phyloP scores from a whole-genome alignment of 2,888 invertebrate species.

The Charanyca ferruginea region DNA sequence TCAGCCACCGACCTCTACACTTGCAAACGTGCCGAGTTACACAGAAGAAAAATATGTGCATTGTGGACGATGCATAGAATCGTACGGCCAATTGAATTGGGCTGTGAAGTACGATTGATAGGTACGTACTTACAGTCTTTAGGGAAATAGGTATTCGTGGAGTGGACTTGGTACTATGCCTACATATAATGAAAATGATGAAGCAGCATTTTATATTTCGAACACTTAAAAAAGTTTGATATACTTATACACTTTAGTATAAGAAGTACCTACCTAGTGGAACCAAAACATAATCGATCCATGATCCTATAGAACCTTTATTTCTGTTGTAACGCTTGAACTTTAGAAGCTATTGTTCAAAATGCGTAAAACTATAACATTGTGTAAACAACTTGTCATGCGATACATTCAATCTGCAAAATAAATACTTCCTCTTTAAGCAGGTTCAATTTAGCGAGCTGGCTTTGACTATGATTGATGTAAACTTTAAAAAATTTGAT shows the following conservation, averaged over 20 bases:
- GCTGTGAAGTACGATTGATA: conserved; percentile 25
- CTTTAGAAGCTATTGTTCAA: conserved; percentile 50
- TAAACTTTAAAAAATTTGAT: not conserved
- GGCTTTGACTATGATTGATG: not conserved
- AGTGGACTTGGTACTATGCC: not conserved
- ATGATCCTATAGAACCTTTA: conserved; percentile 39
- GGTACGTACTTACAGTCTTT: conserved; percentile 11
- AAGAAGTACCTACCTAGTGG: conserved; percentile 9
- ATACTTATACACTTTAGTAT: not conserved
- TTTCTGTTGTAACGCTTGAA: conserved; percentile 46
- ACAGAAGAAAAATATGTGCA: conserved; percentile 56
- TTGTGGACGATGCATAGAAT: conserved; percentile 39
- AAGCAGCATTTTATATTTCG: not conserved
- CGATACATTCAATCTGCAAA: conserved; percentile 40
- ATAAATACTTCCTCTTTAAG: conserved; percentile 30
- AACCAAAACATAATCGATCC: conserved; percentile 30
- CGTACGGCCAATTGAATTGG: conserved; percentile 44
- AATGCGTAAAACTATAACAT: conserved; percentile 51
- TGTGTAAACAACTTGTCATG: conserved; percentile 50
- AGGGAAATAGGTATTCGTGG: conserved; percentile 8
- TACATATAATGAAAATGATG: not conserved
- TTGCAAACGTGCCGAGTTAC: conserved; percentile 61
- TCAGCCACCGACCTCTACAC: conserved; percentile 78
- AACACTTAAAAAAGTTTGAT: not conserved
- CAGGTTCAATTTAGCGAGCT: conserved; percentile 1